Evolutionary conservation across 2,888 invertebrate species (phyloP), one percentile per base, ranked within the genome.

Genomic region (Tanytarsus gracilentus): DNA sequence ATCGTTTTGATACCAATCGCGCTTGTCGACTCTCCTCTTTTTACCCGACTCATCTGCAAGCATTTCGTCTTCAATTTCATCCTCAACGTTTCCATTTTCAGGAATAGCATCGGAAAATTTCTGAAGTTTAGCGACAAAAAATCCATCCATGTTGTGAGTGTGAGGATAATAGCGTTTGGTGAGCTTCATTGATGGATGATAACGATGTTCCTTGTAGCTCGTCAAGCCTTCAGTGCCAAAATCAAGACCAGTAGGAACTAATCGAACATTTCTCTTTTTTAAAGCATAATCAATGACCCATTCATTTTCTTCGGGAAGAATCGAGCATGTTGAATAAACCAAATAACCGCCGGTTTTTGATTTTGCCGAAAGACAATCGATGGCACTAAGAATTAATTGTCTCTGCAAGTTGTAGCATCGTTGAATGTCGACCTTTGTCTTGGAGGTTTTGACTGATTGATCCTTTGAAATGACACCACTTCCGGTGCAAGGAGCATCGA

Each of bases 381-480:
- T 96, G n/a, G 99, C 99, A 4, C 94, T 86, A 59, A 98, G 75
- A 4, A 99, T 76, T 25, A 99, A 77, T 70, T 97, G 88, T 60
- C 93, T 82, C 74, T 99, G 99, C 51, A 98, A 76, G 66, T 91
- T 95, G 65, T 87, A 86, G 71, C 96, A 96, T 60, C 91, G 81
- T 69, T 91, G 88, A 60, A 98, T 84, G 70, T 97, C 97, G 65
- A 84, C 81, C 65, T 86, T 84, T 67, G 94, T 91, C 74, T 95
- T 95, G 63, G 82, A 86, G 0, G 87, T 88, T 77, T 99, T 99
- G 0, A 98, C 98, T 68, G 89, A 88, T 1, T 90, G 91, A 77
- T 99, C 99, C 76, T 99, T 99, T 25, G 96, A 86, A 39, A 98
- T 88, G 8, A 99, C 96, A 26, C 99, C 99, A 0, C 98, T 97